phyloP scores from a whole-genome alignment of 2,113 vertebrate species.

The Galemys pyrenaicus region DNA sequence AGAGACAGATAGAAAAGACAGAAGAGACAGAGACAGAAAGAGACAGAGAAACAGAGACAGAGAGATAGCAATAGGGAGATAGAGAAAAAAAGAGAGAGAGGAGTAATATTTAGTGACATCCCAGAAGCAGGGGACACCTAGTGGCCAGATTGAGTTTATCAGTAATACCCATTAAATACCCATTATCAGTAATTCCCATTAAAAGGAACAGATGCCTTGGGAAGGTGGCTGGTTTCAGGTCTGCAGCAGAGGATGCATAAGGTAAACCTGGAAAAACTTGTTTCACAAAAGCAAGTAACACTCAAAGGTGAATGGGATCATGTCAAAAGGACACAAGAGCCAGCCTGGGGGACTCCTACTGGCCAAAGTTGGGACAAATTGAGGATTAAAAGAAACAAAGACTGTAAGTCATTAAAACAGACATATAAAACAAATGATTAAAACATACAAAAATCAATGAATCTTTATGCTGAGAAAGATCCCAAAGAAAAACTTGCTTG shows the following conservation, averaged over 20 bases:
- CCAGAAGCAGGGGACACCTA: not conserved
- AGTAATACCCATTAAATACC: no score
- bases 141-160: not conserved
- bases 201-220: not conserved
- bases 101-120: not conserved
- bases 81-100: no score
- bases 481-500: not conserved
- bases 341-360: not conserved
- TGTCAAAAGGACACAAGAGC: not conserved
- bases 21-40: not conserved
- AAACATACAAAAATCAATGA: not conserved
- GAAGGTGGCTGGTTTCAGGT: not conserved
- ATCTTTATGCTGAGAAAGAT: conserved; percentile 1
- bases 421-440: not conserved
- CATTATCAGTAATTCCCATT: not conserved
- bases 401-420: not conserved
- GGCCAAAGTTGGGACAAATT: not conserved
- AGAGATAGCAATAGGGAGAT: no score
- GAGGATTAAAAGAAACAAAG: not conserved
- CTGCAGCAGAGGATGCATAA: not conserved
- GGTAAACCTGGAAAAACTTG: not conserved
- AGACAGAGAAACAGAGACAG: no score
- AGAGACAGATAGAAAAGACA: no score
- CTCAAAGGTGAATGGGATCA: not conserved
- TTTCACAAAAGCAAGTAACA: not conserved